Conservation (phyloP, 2,888 invertebrate species). For the Amorpha juglandis region DNA sequence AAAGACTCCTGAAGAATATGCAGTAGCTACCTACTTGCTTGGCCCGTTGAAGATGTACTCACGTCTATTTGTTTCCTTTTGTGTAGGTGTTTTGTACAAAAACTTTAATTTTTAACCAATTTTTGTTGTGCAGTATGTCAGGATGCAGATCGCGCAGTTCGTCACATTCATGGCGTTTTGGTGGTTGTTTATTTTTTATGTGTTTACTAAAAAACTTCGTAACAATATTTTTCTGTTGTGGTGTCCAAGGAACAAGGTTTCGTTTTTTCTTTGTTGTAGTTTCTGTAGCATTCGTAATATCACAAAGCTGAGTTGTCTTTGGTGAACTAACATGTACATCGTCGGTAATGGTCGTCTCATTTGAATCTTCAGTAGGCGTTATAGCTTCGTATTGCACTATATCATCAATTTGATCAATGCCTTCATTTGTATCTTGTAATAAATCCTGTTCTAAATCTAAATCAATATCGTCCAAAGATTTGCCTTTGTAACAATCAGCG, state of each 20-base stretch:
- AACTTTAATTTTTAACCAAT: background rate
- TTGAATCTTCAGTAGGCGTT: background rate
- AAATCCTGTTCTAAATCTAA: slow-evolving; percentile 43
- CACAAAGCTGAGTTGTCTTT: background rate
- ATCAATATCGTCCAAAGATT: slow-evolving; percentile 41
- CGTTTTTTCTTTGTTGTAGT: background rate
- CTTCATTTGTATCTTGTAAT: slow-evolving; percentile 36
- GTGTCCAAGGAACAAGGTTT: background rate
- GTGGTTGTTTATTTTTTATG: background rate
- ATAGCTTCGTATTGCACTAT: background rate
- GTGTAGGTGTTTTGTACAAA: background rate
- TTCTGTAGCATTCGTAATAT: background rate
- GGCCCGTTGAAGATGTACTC: background rate
- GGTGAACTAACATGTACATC: too few relatives aligned
- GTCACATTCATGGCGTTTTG: background rate
- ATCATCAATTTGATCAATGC: slow-evolving; percentile 32
- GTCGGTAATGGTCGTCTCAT: background rate
- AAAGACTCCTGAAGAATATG: too few relatives aligned
- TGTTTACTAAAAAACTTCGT: background rate
- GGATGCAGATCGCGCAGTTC: background rate
- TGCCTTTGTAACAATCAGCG: slow-evolving; percentile 42
- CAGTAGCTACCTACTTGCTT: too few relatives aligned
- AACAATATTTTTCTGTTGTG: background rate
- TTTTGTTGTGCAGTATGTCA: background rate
- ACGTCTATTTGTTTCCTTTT: background rate